A percentile compares a stretch with the other conserved stretches of the same genome.
Conservation (phyloP, 2,113 vertebrate genomes). For the Trematomus loennbergii region DNA sequence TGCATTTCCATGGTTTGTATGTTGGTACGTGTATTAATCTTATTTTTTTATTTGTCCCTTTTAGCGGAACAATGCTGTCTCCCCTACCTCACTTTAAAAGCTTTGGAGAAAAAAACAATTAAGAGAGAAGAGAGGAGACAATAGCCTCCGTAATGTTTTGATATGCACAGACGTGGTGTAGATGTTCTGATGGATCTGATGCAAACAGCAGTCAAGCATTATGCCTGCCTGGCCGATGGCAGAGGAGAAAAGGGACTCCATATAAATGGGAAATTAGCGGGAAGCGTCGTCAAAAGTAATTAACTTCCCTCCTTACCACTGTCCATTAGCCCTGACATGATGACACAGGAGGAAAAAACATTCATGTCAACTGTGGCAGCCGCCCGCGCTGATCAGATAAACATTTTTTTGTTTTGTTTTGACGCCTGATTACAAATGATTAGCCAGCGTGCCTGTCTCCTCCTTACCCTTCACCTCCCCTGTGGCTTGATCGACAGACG, state of each 20-base stretch:
- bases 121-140: slow-evolving; percentile 55
- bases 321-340: slow-evolving; percentile 94
- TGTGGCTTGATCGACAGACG: slow-evolving; percentile 79
- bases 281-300: slow-evolving; percentile 97
- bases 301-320: slow-evolving; percentile 89
- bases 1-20: neutral
- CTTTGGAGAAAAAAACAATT: slow-evolving; percentile 48
- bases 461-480: slow-evolving; percentile 79
- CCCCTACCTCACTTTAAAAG: slow-evolving; percentile 22
- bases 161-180: slow-evolving; percentile 83
- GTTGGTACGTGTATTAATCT: neutral
- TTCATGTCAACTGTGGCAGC: slow-evolving; percentile 93
- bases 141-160: slow-evolving; percentile 80
- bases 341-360: slow-evolving; percentile 89
- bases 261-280: slow-evolving; percentile 95
- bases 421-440: slow-evolving; percentile 94
- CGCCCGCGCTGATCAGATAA: slow-evolving; percentile 94
- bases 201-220: slow-evolving; percentile 78
- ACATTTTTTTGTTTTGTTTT: slow-evolving; percentile 88
- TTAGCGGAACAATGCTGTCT: neutral
- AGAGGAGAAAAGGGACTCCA: slow-evolving; percentile 88
- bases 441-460: slow-evolving; percentile 82
- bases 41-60: slow-evolving; percentile 5
- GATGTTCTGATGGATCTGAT: slow-evolving; percentile 81
- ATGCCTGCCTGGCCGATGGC: slow-evolving; percentile 87